Conservation (phyloP, 1,140 invertebrate genomes). For the Condylostylus longicornis region DNA sequence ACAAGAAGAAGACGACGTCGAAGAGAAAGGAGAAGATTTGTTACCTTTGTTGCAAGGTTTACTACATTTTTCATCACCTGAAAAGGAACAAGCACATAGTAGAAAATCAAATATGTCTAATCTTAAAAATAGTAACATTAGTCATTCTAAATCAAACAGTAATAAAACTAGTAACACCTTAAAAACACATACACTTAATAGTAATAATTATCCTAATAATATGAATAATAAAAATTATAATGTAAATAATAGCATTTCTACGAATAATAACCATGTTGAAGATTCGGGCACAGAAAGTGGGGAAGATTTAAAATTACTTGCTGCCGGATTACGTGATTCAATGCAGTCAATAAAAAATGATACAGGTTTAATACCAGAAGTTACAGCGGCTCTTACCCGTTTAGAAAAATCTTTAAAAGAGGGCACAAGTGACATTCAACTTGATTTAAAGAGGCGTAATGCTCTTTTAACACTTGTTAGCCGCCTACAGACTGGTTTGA, state of each 20-base stretch:
- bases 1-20: constrained; percentile 6
- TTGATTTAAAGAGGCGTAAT: constrained; percentile 39
- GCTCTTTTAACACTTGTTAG: constrained; percentile 58
- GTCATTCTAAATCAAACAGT: constrained; percentile 9
- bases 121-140: constrained; percentile 6
- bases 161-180: constrained; percentile 5
- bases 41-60: constrained; percentile 45
- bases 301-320: constrained; percentile 39
- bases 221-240: no score
- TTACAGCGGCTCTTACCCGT: constrained; percentile 57
- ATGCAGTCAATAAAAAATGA: constrained; percentile 16
- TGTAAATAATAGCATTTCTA: constrained; percentile 16
- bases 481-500: constrained; percentile 53
- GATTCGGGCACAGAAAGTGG: constrained; percentile 54
- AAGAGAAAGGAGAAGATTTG: constrained; percentile 34
- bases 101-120: constrained; percentile 8
- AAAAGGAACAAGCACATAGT: constrained; percentile 13
- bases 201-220: constrained; percentile 11
- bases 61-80: constrained; percentile 15
- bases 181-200: constrained; percentile 8
- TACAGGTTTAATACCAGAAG: constrained; percentile 51
- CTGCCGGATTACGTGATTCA: constrained; percentile 25
- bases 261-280: constrained; percentile 21
- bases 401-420: constrained; percentile 52
- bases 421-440: constrained; percentile 34